Base-by-base conservation (phyloP, 2,797 vertebrate genomes). In the Sylvia borin region DNA sequence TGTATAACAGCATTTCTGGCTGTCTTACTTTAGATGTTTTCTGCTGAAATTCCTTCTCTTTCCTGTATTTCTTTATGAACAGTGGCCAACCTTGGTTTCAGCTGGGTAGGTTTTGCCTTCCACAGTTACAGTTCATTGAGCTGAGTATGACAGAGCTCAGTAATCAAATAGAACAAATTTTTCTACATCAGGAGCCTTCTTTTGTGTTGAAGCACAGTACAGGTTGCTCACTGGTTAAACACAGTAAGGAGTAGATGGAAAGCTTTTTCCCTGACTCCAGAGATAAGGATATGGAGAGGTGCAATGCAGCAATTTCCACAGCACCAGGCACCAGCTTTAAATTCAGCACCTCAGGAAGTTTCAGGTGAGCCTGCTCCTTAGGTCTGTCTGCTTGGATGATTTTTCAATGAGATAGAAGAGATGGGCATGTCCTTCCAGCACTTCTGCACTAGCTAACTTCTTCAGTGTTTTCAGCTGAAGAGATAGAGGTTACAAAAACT, bases 1-100 rank as follows among this genome's bases (percentile, higher is more conserved):
- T 93, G 93, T 38, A 77, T 79, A 92, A 64, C 36, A 89, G 40
- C 36, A 32, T 29, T 76, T 73, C 57, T 68, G 36, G 42, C 43
- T 60, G 32, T 22, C 22, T 53, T 12, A 40, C 42, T 76, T 91
- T 32, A 51, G 24, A 79, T 87, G 87, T 50, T 3, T 51, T 80
- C 50, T 51, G 40, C 51, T 85, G n/a, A 7, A 75, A 48, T 74
- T 88, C 25, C 43, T 91, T 72, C 14, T 61, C 11, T 71, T 40
- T 68, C 31, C 34, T 85, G 0, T 43, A 22, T 42, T 67, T 74
- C 65, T 67, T 73, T 11, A 31, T 54, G n/a, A 70, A 22, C 16
- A 74, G 9, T 21, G 26, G 11, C 21, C 74, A 90, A 29, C 40
- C 34, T 73, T 77, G 48, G 16, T 77, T 87, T 76, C 26, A 68